Evolutionary conservation across 1,140 invertebrate species (phyloP).

Genomic region (Musca vetustissima): DNA sequence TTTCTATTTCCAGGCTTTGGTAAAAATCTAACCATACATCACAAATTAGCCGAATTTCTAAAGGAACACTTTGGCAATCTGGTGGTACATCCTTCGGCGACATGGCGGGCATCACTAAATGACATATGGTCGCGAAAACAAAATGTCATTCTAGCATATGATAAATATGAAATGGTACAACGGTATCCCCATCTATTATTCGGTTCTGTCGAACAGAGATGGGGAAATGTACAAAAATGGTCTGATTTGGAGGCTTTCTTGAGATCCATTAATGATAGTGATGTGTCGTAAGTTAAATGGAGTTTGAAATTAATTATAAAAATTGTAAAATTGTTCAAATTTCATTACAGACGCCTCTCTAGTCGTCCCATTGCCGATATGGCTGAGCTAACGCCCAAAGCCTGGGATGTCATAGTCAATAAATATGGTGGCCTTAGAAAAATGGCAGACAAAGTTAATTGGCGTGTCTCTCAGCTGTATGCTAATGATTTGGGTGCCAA

Average conservation of each 20-base stretch:
- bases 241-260: conserved; percentile 57
- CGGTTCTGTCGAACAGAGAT: conserved; percentile 58
- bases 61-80: conserved; percentile 58
- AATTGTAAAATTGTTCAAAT: background rate
- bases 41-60: conserved; percentile 58
- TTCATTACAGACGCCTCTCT: conserved; percentile 41
- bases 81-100: conserved; percentile 55
- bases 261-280: conserved; percentile 42
- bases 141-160: conserved; percentile 64
- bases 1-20: conserved; percentile 53
- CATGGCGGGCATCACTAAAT: conserved; percentile 57
- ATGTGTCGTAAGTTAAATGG: conserved; percentile 42
- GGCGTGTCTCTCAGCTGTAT: conserved; percentile 62
- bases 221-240: conserved; percentile 63
- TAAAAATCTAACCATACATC: conserved; percentile 55
- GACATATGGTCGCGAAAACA: conserved; percentile 60
- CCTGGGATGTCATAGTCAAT: conserved; percentile 59
- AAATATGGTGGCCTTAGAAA: conserved; percentile 59
- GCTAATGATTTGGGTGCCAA: conserved; percentile 58
- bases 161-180: conserved; percentile 52
- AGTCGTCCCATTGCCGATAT: conserved; percentile 62
- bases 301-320: background rate
- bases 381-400: conserved; percentile 66
- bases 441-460: conserved; percentile 64
- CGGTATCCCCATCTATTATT: conserved; percentile 46